Percentiles rank a stretch among this genome's conserved stretches.
Conservation (phyloP, 2,113 vertebrate genomes). For the Syngnathus floridae region DNA sequence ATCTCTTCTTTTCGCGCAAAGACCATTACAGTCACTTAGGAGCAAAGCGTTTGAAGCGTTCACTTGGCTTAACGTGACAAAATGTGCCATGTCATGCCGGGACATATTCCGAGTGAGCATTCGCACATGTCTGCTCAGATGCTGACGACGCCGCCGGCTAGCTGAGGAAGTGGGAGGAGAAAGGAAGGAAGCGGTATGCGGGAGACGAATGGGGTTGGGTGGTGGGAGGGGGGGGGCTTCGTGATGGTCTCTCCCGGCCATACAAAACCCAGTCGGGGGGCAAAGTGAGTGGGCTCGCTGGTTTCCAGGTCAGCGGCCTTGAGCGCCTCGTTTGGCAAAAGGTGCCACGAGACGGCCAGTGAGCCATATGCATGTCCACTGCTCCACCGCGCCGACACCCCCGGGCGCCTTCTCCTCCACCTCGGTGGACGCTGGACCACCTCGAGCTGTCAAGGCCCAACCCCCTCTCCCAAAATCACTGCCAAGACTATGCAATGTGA, state of each 20-base stretch:
- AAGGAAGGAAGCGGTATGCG: neutral
- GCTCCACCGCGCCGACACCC: neutral
- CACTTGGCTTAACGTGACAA: slow-evolving; percentile 18
- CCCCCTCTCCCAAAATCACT: neutral
- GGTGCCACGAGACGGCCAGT: slow-evolving; percentile 61
- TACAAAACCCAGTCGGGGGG: slow-evolving; percentile 49
- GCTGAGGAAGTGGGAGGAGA: slow-evolving; percentile 21
- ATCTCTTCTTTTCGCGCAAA: slow-evolving; percentile 11
- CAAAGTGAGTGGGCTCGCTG: slow-evolving; percentile 61
- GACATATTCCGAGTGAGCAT: slow-evolving; percentile 41
- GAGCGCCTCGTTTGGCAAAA: slow-evolving; percentile 68
- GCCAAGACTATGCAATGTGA: neutral
- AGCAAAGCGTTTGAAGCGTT: slow-evolving; percentile 31
- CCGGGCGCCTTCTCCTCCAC: neutral
- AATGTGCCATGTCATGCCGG: slow-evolving; percentile 46
- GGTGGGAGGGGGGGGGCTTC: neutral
- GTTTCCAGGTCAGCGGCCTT: slow-evolving; percentile 75
- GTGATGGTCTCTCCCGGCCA: slow-evolving; percentile 46
- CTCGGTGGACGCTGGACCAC: slow-evolving; percentile 22
- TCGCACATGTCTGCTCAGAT: slow-evolving; percentile 26
- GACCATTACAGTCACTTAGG: slow-evolving; percentile 29
- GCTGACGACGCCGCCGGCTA: slow-evolving; percentile 43
- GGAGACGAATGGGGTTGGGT: neutral
- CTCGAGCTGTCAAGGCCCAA: neutral
- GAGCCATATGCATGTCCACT: slow-evolving; percentile 11